phyloP scores from a whole-genome alignment of 2,797 vertebrate species.

The Poecilia gillii region DNA sequence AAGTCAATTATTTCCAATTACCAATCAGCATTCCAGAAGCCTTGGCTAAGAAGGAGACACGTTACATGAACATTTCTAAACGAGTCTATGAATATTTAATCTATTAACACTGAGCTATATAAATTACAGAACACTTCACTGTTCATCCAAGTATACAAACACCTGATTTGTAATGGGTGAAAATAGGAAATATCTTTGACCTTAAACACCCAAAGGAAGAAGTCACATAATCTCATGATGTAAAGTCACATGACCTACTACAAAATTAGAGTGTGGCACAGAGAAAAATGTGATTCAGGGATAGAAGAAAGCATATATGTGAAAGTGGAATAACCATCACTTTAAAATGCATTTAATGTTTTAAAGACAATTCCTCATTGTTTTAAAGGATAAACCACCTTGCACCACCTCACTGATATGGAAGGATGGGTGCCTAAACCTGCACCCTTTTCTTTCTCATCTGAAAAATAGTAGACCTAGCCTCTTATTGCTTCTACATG shows the following conservation, averaged over 20 bases:
- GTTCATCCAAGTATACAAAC: neutral
- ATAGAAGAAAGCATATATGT: neutral
- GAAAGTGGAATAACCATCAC: neutral
- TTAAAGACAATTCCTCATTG: neutral
- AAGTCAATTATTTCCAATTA: neutral
- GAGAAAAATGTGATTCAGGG: neutral
- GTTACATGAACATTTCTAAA: neutral
- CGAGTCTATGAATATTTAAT: neutral
- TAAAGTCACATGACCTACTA: neutral
- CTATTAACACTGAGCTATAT: neutral
- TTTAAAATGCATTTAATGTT: neutral
- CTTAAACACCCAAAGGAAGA: neutral
- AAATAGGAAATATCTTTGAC: neutral
- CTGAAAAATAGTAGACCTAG: neutral
- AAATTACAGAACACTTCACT: neutral
- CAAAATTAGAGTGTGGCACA: neutral
- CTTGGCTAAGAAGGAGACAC: neutral
- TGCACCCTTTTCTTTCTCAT: neutral
- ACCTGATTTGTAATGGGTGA: neutral
- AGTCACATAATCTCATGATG: neutral
- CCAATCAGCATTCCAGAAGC: neutral
- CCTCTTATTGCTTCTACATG: neutral
- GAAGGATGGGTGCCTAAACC: neutral
- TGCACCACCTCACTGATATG: too few relatives aligned
- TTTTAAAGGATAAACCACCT: too few relatives aligned